phyloP scores from a whole-genome alignment of 2,113 vertebrate genomes.

The Pan troglodytes region NHGRI_mPanTro3-v2.1_pri NC_072402.2:93558501-93559000 shows the following conservation, averaged over 20 bases:
- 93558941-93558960: no score
- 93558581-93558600: not conserved
- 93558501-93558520: not conserved
- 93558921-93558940: not conserved
- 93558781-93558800: not conserved
- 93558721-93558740: accelerated
- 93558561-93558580: not conserved
- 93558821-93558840: not conserved
- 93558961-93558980: accelerated
- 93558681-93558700: not conserved
- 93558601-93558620: accelerated
- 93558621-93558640: accelerated
- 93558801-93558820: not conserved
- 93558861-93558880: accelerated
- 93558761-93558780: not conserved
- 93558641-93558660: accelerated
- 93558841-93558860: not conserved
- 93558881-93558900: accelerated
- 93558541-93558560: accelerated
- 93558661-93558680: not conserved
- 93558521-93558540: not conserved
- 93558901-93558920: not conserved
- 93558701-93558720: not conserved
- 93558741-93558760: not conserved
- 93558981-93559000: accelerated